These are phyloP conservation scores for Pilophorus perplexus DNA, from an alignment of 2,888 invertebrate species.

Conservation along the genomic window DNA sequence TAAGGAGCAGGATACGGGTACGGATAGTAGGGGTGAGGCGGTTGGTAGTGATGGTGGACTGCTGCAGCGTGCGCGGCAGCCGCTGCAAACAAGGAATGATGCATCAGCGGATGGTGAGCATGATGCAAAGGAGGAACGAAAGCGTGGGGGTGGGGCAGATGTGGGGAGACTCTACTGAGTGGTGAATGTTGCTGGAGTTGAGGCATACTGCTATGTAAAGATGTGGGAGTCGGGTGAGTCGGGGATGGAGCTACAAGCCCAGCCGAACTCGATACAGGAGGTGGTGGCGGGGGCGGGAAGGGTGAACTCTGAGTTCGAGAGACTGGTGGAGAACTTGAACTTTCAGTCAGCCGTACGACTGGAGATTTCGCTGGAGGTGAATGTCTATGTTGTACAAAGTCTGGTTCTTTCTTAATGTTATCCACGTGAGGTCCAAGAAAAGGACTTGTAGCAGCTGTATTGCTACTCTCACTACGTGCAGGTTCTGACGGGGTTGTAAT, in stretches of 20 bases:
- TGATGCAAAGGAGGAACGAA: constrained; percentile 60
- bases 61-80: constrained; percentile 61
- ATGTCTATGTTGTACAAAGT: constrained; percentile 52
- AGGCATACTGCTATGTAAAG: constrained; percentile 66
- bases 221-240: constrained; percentile 54
- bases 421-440: constrained; percentile 67
- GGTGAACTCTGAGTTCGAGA: constrained; percentile 45
- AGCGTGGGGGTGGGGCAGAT: constrained; percentile 51
- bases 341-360: constrained; percentile 49
- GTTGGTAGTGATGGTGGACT: constrained; percentile 69
- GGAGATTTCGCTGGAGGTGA: constrained; percentile 53
- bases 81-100: constrained; percentile 64
- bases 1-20: constrained; percentile 57
- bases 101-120: constrained; percentile 66
- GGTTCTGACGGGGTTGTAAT: constrained; percentile 47
- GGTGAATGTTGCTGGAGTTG: constrained; percentile 71
- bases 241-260: constrained; percentile 48
- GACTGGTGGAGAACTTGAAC: constrained; percentile 38
- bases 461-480: constrained; percentile 54
- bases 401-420: constrained; percentile 72
- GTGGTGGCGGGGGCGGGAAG: constrained; percentile 47
- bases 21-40: constrained; percentile 56
- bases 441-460: constrained; percentile 57
- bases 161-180: constrained; percentile 52
- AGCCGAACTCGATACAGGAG: constrained; percentile 52